A percentile compares a stretch with the other conserved stretches of the same genome.
Conservation (phyloP, 2,888 invertebrate genomes). For the Esperia sulphurella region DNA sequence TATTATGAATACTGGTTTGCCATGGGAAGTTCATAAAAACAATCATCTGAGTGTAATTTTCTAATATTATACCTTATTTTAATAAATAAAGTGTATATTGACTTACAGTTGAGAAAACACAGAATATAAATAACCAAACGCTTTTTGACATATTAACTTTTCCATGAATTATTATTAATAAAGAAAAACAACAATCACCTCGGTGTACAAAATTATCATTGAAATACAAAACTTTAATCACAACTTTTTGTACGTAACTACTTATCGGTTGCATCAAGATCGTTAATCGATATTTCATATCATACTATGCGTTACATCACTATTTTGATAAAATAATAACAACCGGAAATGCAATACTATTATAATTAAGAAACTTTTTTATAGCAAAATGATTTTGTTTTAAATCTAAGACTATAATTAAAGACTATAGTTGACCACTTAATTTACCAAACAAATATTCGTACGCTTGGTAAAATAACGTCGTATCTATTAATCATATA, state of each 20-base stretch:
- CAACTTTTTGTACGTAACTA: conserved; percentile 30
- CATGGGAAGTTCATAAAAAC: too few relatives aligned
- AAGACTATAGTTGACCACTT: too few relatives aligned
- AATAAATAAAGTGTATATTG: too few relatives aligned
- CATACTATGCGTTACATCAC: background rate
- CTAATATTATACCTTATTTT: too few relatives aligned
- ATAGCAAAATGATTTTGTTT: too few relatives aligned
- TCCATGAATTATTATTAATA: conserved; percentile 2
- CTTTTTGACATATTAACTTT: conserved; percentile 18
- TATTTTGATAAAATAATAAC: background rate
- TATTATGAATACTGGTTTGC: too few relatives aligned
- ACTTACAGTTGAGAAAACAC: conserved; percentile 23
- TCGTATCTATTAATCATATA: too few relatives aligned
- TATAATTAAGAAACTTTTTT: background rate
- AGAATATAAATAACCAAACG: conserved; percentile 16
- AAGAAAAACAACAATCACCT: conserved; percentile 21
- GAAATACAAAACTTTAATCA: conserved; percentile 23
- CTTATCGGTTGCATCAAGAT: conserved; percentile 30
- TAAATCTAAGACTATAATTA: too few relatives aligned
- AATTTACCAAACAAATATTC: too few relatives aligned
- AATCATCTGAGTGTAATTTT: too few relatives aligned
- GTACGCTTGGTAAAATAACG: too few relatives aligned
- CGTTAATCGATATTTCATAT: conserved; percentile 9
- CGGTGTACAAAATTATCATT: conserved; percentile 27
- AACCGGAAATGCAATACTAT: background rate